phyloP scores from a whole-genome alignment of 2,797 vertebrate species.

The Cyclura pinguis region DNA sequence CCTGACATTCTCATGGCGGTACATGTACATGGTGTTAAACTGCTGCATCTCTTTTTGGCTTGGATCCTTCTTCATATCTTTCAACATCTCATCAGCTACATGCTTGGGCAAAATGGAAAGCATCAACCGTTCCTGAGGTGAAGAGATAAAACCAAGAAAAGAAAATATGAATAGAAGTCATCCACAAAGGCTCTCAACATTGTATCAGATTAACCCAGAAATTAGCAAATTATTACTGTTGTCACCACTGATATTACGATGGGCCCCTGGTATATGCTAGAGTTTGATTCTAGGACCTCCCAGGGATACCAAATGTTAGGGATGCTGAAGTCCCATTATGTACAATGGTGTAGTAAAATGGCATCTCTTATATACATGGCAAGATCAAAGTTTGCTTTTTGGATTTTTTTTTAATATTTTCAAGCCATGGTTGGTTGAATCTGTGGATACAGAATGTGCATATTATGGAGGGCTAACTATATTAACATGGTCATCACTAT shows the following conservation, averaged over 20 bases:
- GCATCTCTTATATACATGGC: too few relatives aligned
- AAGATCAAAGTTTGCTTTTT: too few relatives aligned
- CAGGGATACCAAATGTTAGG: too few relatives aligned
- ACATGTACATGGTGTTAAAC: slow-evolving; percentile 99
- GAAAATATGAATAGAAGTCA: not conserved
- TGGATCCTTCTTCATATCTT: slow-evolving; percentile 94
- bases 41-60: slow-evolving; percentile 91
- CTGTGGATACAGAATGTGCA: too few relatives aligned
- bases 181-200: not conserved
- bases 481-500: not conserved
- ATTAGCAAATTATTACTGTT: not conserved
- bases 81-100: slow-evolving; percentile 97
- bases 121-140: slow-evolving; percentile 89
- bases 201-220: not conserved
- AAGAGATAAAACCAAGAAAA: not conserved
- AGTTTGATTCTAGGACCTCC: too few relatives aligned
- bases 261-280: too few relatives aligned
- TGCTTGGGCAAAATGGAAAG: slow-evolving; percentile 97
- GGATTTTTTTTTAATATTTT: too few relatives aligned
- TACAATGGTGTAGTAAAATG: too few relatives aligned
- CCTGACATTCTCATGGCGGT: slow-evolving; percentile 98
- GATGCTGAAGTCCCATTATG: too few relatives aligned
- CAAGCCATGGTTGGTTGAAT: too few relatives aligned
- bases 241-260: not conserved
- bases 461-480: too few relatives aligned